Base-by-base conservation (phyloP, 1,140 invertebrate species). In the Calliopsis andreniformis region DNA sequence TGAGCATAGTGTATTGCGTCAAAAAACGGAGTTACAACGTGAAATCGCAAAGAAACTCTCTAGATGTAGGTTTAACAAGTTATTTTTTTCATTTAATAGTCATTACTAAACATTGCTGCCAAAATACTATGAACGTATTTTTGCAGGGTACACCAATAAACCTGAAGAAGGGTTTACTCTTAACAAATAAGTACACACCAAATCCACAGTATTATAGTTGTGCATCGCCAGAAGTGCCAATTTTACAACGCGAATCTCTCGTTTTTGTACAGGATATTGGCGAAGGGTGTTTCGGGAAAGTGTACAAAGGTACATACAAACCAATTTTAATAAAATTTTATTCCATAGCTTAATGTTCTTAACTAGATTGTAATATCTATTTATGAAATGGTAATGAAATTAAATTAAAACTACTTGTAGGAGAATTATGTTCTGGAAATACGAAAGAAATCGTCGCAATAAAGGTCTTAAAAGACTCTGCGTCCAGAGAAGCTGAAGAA, bases 211-310 rank as follows among this genome's bases (percentile, higher is more conserved):
- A 97, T 90, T 94, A 95, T 56, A 92, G 92, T 2, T 93, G 92
- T 58, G 85, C 89, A 30, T 93, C 92, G 51, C 93, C 93, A 69
- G 92, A 92, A 51, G 93, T 96, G 3, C 94, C 94, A 1, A 92
- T 95, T 55, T 87, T 96, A 83, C 87, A 92, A 53, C 91, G 94
- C 59, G 95, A 95, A 53, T 93, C 93, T 1, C 89, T 98, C 14
- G 92, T 92, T 3, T 95, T 97, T 85, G 80, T 95, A 0, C 94
- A 96, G 79, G 96, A 97, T 81, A 96, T 98, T 55, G 97, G 97
- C 1, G 97, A 98, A 91, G 97, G 97, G 2, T 97, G 96, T 85
- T 98, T 98, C 87, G 97, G 97, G n/a, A 97, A 97, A 92, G 97
- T 98, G 43, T 97, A 95, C 86, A 97, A 96, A 95, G 96, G 96